These are phyloP conservation scores for Eristalinus sepulchralis DNA, from an alignment of 2,888 invertebrate species.

Conservation along the genomic window DNA sequence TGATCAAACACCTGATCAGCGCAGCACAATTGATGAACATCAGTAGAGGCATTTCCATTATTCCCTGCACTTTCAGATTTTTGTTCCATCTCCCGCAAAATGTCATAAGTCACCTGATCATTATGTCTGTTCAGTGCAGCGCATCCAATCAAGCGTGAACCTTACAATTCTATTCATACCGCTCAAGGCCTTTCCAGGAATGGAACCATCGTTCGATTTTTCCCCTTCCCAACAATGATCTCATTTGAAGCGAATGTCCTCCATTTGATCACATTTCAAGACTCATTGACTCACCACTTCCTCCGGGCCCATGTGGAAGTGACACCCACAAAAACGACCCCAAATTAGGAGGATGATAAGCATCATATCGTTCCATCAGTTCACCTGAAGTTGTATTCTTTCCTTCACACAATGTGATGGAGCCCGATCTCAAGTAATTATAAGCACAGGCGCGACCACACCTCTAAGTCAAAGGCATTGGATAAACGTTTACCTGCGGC, in stretches of 20 bases:
- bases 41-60: background rate
- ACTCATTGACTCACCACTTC: background rate
- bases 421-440: conserved; percentile 25
- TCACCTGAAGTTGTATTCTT: conserved; percentile 19
- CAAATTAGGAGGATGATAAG: background rate
- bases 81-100: background rate
- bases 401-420: conserved; percentile 17
- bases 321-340: background rate
- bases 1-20: background rate
- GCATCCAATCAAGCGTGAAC: background rate
- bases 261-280: background rate
- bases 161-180: background rate
- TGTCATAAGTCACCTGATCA: background rate
- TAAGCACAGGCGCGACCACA: conserved; percentile 29
- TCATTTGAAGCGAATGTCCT: background rate
- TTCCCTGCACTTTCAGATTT: background rate
- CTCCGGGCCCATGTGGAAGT: background rate
- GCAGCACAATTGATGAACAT: background rate
- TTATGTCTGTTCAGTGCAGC: background rate
- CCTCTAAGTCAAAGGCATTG: conserved; percentile 38
- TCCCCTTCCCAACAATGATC: background rate
- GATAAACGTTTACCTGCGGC: conserved; percentile 19
- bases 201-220: background rate
- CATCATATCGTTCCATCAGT: conserved; percentile 8
- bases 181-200: background rate